A percentile compares a stretch with the other conserved stretches of the same genome.
Conservation (phyloP, 1,140 invertebrate species). For the Drosophila burlai region DNA sequence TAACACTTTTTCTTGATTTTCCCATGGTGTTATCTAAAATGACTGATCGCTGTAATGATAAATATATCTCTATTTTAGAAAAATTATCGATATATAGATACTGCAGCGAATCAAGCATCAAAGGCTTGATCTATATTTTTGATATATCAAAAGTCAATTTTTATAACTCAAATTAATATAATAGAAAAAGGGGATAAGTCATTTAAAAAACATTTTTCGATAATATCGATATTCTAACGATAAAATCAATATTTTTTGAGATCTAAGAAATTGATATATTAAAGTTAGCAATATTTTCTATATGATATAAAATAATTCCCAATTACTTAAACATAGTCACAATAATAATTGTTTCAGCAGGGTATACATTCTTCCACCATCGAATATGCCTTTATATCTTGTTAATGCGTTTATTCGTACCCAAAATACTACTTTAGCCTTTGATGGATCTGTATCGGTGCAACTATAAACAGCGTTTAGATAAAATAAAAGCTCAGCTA, state of each 20-base stretch:
- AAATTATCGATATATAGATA: too few relatives aligned
- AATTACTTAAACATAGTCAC: background rate
- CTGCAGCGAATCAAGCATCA: too few relatives aligned
- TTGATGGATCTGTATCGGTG: conserved; percentile 38
- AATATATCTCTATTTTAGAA: too few relatives aligned
- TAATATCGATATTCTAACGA: background rate
- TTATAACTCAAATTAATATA: too few relatives aligned
- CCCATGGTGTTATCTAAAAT: background rate
- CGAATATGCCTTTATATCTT: background rate
- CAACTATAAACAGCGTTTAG: conserved; percentile 36
- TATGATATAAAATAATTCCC: background rate
- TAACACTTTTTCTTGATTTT: background rate
- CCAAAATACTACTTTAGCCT: conserved; percentile 34
- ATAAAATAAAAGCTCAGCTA: conserved; percentile 44
- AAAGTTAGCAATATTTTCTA: background rate
- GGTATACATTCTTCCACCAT: background rate
- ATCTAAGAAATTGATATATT: background rate
- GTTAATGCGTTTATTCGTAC: background rate
- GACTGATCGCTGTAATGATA: background rate
- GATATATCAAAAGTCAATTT: too few relatives aligned
- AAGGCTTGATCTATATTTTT: too few relatives aligned
- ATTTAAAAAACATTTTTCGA: background rate
- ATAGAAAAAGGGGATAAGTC: too few relatives aligned
- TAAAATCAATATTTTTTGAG: background rate
- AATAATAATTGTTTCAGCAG: background rate